Evolutionary conservation across 2,888 invertebrate genomes (phyloP), one percentile per base, ranked within the genome.

Genomic region (Drosophila sordidapex): DNA sequence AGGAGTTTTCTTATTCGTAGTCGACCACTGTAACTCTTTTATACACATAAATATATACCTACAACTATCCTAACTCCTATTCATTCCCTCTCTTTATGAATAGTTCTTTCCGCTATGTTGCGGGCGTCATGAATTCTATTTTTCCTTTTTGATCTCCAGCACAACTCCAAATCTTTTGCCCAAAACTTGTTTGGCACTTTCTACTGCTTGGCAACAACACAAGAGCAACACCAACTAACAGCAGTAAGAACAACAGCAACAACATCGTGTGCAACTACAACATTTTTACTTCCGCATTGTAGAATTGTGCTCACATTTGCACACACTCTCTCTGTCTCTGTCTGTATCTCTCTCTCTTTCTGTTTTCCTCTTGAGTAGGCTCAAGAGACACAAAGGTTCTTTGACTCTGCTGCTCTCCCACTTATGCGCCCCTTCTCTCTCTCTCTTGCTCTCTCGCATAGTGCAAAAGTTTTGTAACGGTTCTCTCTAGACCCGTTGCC

Each of bases 221-320:
- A 61, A 59, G 35, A 68, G 33, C n/a, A 46, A 46, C 46, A 15
- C 8, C 63, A 73, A 49, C 38, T n/a, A 69, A 33, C 61, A 57
- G 35, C 53, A 64, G 46, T 53, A 68, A 63, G 29, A 60, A 29
- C 15, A 46, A 13, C 46, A 36, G 31, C 65, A 69, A 71, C 63
- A 40, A 43, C 64, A 70, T 56, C 40, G 70, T 70, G 69, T 76
- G 77, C 77, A 79, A 76, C 61, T 64, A 68, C 64, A 76, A 61
- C 59, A 76, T 67, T 82, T 84, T 66, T 21, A 89, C 85, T 85
- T 85, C 85, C 85, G 85, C 90, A 85, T 85, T 89, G 77, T 65
- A 74, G 64, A 76, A 74, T 63, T 71, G 71, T 61, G 63, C 70
- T 56, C 63, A 48, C 60, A 21, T 38, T 52, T 46, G 25, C 11